These are phyloP conservation scores for Australoheros facetus DNA, from an alignment of 2,797 vertebrate species.

Conservation along the genomic window DNA sequence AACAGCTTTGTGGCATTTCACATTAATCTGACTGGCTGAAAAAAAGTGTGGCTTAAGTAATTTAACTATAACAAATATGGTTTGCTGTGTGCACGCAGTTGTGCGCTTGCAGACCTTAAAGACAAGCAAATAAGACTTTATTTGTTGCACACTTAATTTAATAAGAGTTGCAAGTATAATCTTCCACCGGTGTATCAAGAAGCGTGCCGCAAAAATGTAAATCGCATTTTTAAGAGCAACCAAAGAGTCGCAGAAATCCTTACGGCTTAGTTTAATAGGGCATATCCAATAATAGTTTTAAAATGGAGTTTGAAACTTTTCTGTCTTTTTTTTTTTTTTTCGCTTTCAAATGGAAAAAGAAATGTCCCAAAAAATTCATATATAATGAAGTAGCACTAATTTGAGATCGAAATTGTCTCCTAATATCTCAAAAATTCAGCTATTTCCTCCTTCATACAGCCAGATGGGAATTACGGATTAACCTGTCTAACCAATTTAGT, in stretches of 20 bases:
- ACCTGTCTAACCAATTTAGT: constrained; percentile 29
- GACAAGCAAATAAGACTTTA: no score
- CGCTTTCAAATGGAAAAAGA: constrained; percentile 3
- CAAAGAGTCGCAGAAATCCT: background rate
- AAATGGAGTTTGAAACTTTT: background rate
- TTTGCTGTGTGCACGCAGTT: background rate
- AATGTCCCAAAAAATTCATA: background rate
- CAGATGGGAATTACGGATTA: constrained; percentile 29
- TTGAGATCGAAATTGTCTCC: constrained; percentile 7
- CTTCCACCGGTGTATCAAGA: background rate
- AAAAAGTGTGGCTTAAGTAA: background rate
- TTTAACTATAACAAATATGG: background rate
- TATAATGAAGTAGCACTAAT: constrained; percentile 8
- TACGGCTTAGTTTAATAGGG: background rate
- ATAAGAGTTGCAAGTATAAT: background rate
- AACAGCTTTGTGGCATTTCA: background rate
- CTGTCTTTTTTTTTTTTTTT: background rate
- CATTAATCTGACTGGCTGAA: background rate
- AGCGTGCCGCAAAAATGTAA: background rate
- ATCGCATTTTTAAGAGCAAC: background rate
- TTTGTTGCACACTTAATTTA: no score
- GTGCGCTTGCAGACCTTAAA: background rate
- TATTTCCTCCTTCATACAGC: background rate
- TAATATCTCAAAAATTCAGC: constrained; percentile 17
- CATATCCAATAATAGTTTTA: background rate